A percentile compares a stretch with the other conserved stretches of the same genome.
phyloP scores from a whole-genome alignment of 2,888 invertebrate genomes.

The Mantis religiosa region DNA sequence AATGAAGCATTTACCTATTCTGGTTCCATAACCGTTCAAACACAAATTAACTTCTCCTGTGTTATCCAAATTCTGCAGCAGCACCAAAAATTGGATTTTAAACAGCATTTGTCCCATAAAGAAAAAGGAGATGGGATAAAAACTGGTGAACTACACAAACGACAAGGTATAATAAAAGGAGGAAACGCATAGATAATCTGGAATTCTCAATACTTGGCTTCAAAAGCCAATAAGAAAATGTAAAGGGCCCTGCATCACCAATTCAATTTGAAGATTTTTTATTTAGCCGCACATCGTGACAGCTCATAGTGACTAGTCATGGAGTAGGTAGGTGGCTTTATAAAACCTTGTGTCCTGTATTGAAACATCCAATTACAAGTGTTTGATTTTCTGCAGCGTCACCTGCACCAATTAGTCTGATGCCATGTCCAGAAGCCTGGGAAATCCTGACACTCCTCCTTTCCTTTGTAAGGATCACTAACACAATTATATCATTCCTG shows the following conservation, averaged over 20 bases:
- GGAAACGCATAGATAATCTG: neutral
- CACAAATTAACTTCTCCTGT: too few species aligned
- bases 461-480: neutral
- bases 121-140: neutral
- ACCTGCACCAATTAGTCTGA: constrained; percentile 10
- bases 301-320: neutral
- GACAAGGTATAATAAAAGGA: neutral
- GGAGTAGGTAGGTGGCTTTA: neutral
- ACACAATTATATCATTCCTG: neutral
- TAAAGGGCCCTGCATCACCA: neutral
- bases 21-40: too few species aligned
- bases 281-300: neutral
- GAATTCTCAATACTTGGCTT: neutral
- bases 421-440: neutral
- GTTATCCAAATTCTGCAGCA: neutral
- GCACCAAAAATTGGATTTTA: neutral
- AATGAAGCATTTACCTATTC: too few species aligned
- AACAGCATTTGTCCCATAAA: neutral
- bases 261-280: neutral
- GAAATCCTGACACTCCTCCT: neutral
- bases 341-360: neutral
- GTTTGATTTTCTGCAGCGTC: constrained; percentile 15
- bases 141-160: neutral
- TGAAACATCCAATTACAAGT: constrained; percentile 20
- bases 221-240: neutral